These are phyloP conservation scores for Neomicropteryx cornuta DNA, from an alignment of 1,140 invertebrate species.

Conservation along the genomic window DNA sequence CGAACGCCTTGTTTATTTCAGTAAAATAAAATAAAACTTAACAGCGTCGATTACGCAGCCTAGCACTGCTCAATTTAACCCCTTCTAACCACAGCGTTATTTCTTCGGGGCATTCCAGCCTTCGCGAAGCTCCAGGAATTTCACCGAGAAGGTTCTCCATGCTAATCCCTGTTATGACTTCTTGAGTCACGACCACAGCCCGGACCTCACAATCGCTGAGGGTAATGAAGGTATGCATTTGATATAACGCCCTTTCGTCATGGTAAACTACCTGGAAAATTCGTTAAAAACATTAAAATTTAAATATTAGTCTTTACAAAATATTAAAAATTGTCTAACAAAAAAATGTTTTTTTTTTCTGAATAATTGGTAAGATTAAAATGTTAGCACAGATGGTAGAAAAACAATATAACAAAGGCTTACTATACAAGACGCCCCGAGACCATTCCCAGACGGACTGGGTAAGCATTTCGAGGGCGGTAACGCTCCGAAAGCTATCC, in stretches of 20 bases:
- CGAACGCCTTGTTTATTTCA: neutral
- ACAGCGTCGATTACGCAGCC: constrained; percentile 6
- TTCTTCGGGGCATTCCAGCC: constrained; percentile 18
- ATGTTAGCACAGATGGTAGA: neutral
- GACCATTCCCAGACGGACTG: no score
- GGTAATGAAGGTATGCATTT: constrained; percentile 73
- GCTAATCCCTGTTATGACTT: constrained; percentile 50
- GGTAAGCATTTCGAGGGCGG: no score
- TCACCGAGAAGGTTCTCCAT: constrained; percentile 43
- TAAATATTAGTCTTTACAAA: no score
- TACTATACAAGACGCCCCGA: neutral
- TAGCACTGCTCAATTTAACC: constrained; percentile 21
- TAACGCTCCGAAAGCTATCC: no score
- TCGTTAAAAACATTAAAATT: neutral
- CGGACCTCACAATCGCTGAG: constrained; percentile 58
- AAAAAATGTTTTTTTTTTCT: no score
- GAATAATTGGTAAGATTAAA: neutral
- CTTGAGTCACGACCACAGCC: constrained; percentile 61
- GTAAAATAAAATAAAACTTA: neutral
- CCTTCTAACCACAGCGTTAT: constrained; percentile 22
- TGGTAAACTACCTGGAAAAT: constrained; percentile 53
- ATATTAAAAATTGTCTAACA: no score
- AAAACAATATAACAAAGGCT: constrained; percentile 1
- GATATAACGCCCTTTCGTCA: constrained; percentile 69
- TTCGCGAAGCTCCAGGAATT: constrained; percentile 38